Evolutionary conservation across 2,888 invertebrate genomes (phyloP).

Genomic region (Ferdinandea cuprea): DNA sequence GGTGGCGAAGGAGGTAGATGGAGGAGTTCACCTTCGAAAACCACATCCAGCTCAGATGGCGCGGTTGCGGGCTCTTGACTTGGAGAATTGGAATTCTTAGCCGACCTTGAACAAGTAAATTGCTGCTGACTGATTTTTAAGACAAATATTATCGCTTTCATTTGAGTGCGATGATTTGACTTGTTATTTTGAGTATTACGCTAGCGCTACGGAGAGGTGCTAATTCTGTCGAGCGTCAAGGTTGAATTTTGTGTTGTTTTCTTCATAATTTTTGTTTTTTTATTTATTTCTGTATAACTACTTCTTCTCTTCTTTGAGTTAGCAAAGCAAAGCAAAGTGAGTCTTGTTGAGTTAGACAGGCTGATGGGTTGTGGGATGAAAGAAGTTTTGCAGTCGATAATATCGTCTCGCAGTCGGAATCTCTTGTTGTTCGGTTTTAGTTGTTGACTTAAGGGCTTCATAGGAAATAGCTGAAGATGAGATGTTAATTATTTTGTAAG

Average conservation of each 20-base stretch:
- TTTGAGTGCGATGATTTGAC: conserved; percentile 68
- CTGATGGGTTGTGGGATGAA: conserved; percentile 56
- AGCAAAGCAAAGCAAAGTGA: background rate
- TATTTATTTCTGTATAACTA: background rate
- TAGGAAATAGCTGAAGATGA: conserved; percentile 16
- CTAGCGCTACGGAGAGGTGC: conserved; percentile 63
- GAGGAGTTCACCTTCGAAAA: conserved; percentile 68
- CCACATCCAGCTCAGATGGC: conserved; percentile 49
- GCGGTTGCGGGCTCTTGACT: conserved; percentile 66
- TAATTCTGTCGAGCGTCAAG: conserved; percentile 68
- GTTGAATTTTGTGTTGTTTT: conserved; percentile 45
- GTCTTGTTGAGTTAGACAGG: conserved; percentile 2
- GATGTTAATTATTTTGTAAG: conserved; percentile 11
- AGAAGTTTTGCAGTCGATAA: conserved; percentile 42
- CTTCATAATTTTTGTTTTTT: too few relatives aligned
- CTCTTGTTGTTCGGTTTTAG: conserved; percentile 7
- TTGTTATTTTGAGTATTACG: conserved; percentile 69
- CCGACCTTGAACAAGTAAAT: conserved; percentile 71
- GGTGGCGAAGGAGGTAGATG: conserved; percentile 45
- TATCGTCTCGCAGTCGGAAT: background rate
- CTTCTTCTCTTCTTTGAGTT: conserved; percentile 43
- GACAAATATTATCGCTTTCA: conserved; percentile 71
- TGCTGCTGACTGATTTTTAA: conserved; percentile 72
- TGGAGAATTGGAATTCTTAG: conserved; percentile 69
- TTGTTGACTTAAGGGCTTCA: conserved; percentile 52